Evolutionary conservation across 2,888 invertebrate genomes (phyloP), one percentile per base, ranked within the genome.

Genomic region (Microdon myrmicae): DNA sequence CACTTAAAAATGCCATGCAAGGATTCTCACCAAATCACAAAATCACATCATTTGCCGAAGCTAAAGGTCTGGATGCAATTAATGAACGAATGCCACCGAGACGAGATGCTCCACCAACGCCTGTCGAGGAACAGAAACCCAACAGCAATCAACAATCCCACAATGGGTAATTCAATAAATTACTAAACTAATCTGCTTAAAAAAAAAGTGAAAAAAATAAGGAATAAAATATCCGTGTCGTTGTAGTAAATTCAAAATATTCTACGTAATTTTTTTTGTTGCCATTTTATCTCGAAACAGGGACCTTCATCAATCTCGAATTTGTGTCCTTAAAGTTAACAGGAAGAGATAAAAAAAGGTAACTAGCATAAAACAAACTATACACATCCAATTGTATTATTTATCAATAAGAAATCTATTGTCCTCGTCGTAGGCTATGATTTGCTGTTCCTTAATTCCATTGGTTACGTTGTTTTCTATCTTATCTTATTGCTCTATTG

Each of bases 11-110:
- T 84, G 94, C 94, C 71, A 85, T 95, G 76, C 94, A 94, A 84
- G 94, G 96, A 69, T 96, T 96, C 83, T 95, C 95, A 71, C 96
- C 96, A 59, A 94, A 94, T 79, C 96, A 96, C 84, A 95, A 96
- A 84, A 98, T 98, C 75, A 94, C 94, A 75, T 95, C 95, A 74
- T 99, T 99, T 83, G 97, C 96, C 78, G 98, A 99, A 82, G 98
- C 98, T 70, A 97, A 97, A 82, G 96, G 96, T 67, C 83, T 99
- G 81, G 99, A 99, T 83, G 96, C 96, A 75, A 93, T 98, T 81
- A 99, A 99, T 83, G 99, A 99, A 84, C 89, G 98, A 73, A 98
- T 98, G 96, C 97, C 97, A 44, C 97, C 97, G 20, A 85, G 96
- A 72, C 85, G 96, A 73, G 91, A 90, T 78, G 91, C 92, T 13